These are phyloP conservation scores for Agrochola circellaris DNA, from an alignment of 2,888 invertebrate species.

Conservation along the genomic window DNA sequence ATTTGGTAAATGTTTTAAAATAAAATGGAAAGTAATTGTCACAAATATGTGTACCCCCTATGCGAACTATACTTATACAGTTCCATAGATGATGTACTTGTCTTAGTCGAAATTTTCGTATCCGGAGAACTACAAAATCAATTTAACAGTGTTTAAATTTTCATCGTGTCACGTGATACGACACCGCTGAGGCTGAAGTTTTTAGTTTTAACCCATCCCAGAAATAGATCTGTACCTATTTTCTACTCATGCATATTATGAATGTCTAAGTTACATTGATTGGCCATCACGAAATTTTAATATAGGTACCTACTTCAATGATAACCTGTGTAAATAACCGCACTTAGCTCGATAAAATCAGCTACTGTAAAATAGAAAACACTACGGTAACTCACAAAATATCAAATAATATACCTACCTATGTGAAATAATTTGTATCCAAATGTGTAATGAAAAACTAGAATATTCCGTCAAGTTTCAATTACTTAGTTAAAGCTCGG, in stretches of 20 bases:
- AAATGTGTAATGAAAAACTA: conserved; percentile 16
- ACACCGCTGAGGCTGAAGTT: conserved; percentile 5
- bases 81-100: conserved; percentile 7
- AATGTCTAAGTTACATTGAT: conserved; percentile 47
- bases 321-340: conserved; percentile 39
- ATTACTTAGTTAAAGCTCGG: conserved; percentile 9
- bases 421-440: conserved; percentile 55
- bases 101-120: conserved; percentile 4
- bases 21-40: conserved; percentile 27
- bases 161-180: conserved; percentile 2
- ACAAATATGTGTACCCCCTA: conserved; percentile 36
- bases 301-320: conserved; percentile 11
- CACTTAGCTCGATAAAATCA: conserved; percentile 27
- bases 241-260: conserved; percentile 1
- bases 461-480: conserved; percentile 4
- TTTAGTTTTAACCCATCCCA: conserved; percentile 21
- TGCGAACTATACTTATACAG: conserved; percentile 7
- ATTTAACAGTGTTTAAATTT: conserved; percentile 9
- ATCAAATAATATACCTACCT: conserved; percentile 47
- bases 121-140: conserved; percentile 7
- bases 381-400: conserved; percentile 34
- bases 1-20: conserved; percentile 73
- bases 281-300: conserved; percentile 35
- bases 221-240: conserved; percentile 23
- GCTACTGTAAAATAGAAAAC: conserved; percentile 23